Evolutionary conservation across 2,888 invertebrate species (phyloP), one percentile per base, ranked within the genome.

Genomic region (Sisyra nigra): DNA sequence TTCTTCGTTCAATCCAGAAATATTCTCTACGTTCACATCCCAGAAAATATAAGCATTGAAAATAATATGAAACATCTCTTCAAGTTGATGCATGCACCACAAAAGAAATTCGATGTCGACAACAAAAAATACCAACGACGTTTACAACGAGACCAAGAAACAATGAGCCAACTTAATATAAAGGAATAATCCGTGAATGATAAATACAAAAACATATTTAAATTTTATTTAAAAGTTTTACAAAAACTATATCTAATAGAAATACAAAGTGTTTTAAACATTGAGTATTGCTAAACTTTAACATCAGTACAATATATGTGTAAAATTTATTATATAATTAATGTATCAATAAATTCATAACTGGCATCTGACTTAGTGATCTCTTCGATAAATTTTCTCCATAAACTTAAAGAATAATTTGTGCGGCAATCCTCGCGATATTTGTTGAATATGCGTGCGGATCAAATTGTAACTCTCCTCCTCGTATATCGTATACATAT

Each of bases 401-500:
- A 89, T 66, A 53, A 87, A 75, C 61, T 82, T 82, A 53, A 85
- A 77, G 65, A 89, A 89, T 43, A 87, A 60, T 48, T 81, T 74
- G 53, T 86, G 86, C 1, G 86, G 85, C 19, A 88, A 67, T 19
- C 82, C 84, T 31, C 81, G 73, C 1, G 85, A 83, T 49, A 83
- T 78, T 63, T 87, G 86, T 52, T 85, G 83, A 52, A 89, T 85
- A 57, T 85, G 85, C 4, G 81, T 82, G 54, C 75, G 76, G 50
- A 88, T 77, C 54, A 82, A 70, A 57, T 86, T 84, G 54, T 81
- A 85, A 10, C 79, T 82, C 53, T 86, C 80, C 55, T 87, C 84
- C 63, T 91, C 88, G 52, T 83, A 88, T 19, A 76, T 73, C 1
- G 79, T 73, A 57, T 80, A 91, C 0, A 81, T 80, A 48, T 80